Evolutionary conservation across 1,140 invertebrate species (phyloP).

Genomic region (Drosophila azteca): DNA sequence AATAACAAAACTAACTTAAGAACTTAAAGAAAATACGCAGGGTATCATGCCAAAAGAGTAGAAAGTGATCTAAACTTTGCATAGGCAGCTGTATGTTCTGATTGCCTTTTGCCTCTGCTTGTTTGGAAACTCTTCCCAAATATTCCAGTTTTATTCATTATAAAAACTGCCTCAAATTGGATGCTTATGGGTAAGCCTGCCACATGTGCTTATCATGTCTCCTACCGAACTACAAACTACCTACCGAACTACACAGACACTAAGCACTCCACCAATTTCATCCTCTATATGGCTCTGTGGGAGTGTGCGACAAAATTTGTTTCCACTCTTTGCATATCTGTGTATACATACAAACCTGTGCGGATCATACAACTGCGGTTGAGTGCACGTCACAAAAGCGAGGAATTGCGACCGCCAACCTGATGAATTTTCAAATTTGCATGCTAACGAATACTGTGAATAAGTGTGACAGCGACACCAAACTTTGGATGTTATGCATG

Average conservation of each 20-base stretch:
- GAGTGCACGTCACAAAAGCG: too few species aligned
- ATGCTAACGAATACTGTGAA: conserved; percentile 69
- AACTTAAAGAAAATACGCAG: too few species aligned
- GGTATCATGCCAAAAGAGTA: too few species aligned
- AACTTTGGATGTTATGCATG: too few species aligned
- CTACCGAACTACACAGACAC: background rate
- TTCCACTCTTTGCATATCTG: too few species aligned
- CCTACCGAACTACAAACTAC: background rate
- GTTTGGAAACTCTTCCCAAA: too few species aligned
- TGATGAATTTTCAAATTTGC: conserved; percentile 72
- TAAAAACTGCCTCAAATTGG: background rate
- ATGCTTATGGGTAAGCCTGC: conserved; percentile 5
- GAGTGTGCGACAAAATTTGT: background rate
- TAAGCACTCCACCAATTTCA: conserved; percentile 16
- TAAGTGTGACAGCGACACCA: conserved; percentile 18
- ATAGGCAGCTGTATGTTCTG: too few species aligned
- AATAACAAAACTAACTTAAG: background rate
- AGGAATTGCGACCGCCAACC: conserved; percentile 8
- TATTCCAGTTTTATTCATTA: background rate
- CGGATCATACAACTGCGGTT: background rate
- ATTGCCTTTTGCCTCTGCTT: too few species aligned
- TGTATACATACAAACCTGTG: background rate
- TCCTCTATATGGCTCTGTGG: background rate
- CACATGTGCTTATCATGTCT: background rate
- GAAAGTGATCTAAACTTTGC: too few species aligned